Evolutionary conservation across 2,888 invertebrate genomes (phyloP).

Genomic region (Cyclophora punctaria): DNA sequence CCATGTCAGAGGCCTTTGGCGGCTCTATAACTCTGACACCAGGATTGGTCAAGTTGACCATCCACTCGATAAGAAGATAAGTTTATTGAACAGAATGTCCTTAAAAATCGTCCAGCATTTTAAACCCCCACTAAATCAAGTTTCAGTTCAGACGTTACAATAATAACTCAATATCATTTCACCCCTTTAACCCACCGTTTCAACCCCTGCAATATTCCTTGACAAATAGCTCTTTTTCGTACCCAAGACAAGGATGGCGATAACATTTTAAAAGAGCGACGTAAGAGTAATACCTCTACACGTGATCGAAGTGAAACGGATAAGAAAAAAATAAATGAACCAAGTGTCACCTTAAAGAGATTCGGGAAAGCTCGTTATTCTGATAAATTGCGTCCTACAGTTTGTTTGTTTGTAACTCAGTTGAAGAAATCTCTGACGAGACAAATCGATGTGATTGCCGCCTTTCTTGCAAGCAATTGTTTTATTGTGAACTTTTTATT

Average conservation of each 20-base stretch:
- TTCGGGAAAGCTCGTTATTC: constrained; percentile 69
- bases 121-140: neutral
- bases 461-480: neutral
- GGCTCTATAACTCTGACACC: too few relatives aligned
- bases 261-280: constrained; percentile 56
- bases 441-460: constrained; percentile 41
- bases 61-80: too few relatives aligned
- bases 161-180: neutral
- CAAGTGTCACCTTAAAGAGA: constrained; percentile 64
- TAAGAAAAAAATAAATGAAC: constrained; percentile 72
- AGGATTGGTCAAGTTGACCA: too few relatives aligned
- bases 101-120: neutral
- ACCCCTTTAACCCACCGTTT: neutral
- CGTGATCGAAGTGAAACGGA: constrained; percentile 66
- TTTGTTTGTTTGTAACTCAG: constrained; percentile 41
- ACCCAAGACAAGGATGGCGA: constrained; percentile 48
- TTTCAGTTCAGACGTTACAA: too few relatives aligned
- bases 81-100: too few relatives aligned
- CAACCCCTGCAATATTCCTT: constrained; percentile 29
- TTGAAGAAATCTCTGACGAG: constrained; percentile 34
- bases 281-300: constrained; percentile 58
- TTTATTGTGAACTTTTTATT: neutral
- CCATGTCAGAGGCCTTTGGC: too few relatives aligned
- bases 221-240: constrained; percentile 57
- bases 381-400: constrained; percentile 62